These are phyloP conservation scores for Chironomus tentans DNA, from an alignment of 2,888 invertebrate genomes.

Conservation along the genomic window DNA sequence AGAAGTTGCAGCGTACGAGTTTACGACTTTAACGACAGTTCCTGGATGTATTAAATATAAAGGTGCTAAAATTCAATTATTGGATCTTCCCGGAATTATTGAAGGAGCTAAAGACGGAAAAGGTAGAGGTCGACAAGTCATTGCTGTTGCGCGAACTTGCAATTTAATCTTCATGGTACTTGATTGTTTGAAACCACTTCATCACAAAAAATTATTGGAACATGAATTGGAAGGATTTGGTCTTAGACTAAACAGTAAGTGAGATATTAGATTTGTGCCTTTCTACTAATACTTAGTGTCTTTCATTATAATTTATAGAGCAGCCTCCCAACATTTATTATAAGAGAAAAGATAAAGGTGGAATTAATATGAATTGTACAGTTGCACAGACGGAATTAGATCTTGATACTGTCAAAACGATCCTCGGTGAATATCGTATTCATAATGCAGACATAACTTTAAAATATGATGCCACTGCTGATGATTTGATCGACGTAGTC, in stretches of 20 bases:
- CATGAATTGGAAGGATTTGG: constrained; percentile 99
- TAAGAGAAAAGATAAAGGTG: constrained; percentile 96
- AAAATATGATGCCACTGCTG: constrained; percentile 88
- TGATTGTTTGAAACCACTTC: constrained; percentile 93
- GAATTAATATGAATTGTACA: constrained; percentile 87
- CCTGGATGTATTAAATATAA: constrained; percentile 99
- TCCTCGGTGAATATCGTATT: constrained; percentile 95
- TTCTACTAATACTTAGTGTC: too few species aligned
- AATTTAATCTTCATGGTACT: constrained; percentile 95
- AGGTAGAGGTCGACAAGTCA: constrained; percentile 96
- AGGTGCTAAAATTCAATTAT: constrained; percentile 96
- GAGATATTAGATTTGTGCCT: too few species aligned
- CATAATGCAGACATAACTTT: constrained; percentile 97
- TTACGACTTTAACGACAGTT: constrained; percentile 98
- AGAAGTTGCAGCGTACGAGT: constrained; percentile 98
- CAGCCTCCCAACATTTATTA: constrained; percentile 95
- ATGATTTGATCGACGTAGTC: constrained; percentile 96
- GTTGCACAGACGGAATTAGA: constrained; percentile 92
- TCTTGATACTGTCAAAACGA: constrained; percentile 86
- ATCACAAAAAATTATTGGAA: constrained; percentile 92
- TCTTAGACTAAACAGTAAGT: constrained; percentile 68
- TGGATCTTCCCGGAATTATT: constrained; percentile 99
- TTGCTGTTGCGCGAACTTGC: constrained; percentile 97
- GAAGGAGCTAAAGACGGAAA: constrained; percentile 99
- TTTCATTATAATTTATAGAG: constrained; percentile 37